Conservation (phyloP, 1,140 invertebrate genomes). For the Cotesia typhae region DNA sequence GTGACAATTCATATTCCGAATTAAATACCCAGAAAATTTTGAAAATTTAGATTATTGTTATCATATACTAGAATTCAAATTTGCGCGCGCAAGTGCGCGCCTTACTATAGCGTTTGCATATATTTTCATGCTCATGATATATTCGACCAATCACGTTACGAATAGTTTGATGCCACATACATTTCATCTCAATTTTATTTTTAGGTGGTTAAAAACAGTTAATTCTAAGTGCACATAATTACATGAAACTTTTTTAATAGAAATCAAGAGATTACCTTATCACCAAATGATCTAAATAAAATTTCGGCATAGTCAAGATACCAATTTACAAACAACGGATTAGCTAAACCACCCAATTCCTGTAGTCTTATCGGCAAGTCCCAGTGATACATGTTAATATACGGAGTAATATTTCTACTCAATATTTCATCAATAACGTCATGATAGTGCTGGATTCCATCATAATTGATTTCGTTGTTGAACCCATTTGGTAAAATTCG, state of each 20-base stretch:
- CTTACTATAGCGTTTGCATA: too few species aligned
- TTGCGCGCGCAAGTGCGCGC: too few species aligned
- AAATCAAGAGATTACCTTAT: slow-evolving; percentile 40
- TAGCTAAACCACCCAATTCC: slow-evolving; percentile 45
- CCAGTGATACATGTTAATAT: slow-evolving; percentile 70
- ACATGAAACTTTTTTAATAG: background rate
- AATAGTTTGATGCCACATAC: too few species aligned
- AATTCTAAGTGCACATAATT: too few species aligned
- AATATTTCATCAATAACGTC: slow-evolving; percentile 69
- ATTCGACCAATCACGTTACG: too few species aligned
- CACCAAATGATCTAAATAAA: slow-evolving; percentile 46
- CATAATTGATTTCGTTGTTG: slow-evolving; percentile 60
- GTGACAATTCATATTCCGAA: too few species aligned
- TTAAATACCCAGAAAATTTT: too few species aligned
- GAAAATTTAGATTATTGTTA: too few species aligned
- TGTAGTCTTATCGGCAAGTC: slow-evolving; percentile 66
- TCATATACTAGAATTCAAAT: too few species aligned
- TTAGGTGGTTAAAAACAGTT: too few species aligned
- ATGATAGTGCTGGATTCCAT: slow-evolving; percentile 70
- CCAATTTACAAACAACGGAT: slow-evolving; percentile 36
- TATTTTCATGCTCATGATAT: too few species aligned
- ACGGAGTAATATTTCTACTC: slow-evolving; percentile 64
- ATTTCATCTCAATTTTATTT: too few species aligned
- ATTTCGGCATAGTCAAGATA: slow-evolving; percentile 44
- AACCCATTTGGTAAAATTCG: slow-evolving; percentile 65